phyloP scores from a whole-genome alignment of 2,888 invertebrate genomes.

The Eristalinus aeneus region DNA sequence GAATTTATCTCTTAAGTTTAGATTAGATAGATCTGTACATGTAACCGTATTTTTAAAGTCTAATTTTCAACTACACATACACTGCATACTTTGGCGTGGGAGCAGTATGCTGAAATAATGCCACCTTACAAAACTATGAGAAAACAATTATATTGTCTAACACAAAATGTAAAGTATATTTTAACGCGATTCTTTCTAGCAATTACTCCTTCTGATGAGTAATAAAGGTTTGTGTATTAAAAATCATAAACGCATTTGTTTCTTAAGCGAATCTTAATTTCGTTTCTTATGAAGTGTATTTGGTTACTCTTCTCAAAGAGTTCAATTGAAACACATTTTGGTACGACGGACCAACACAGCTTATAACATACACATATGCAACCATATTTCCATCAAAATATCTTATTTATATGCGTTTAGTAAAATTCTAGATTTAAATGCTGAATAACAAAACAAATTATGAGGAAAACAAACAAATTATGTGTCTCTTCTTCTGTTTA shows the following conservation, averaged over 20 bases:
- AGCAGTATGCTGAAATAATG: too few species aligned
- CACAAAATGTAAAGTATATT: neutral
- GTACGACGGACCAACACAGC: constrained; percentile 6
- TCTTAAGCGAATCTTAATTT: neutral
- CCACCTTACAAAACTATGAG: too few species aligned
- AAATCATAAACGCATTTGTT: neutral
- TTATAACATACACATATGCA: constrained; percentile 5
- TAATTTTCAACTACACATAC: too few species aligned
- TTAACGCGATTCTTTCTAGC: neutral
- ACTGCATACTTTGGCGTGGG: too few species aligned
- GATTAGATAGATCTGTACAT: too few species aligned
- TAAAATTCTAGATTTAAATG: neutral
- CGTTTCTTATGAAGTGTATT: neutral
- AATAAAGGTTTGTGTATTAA: neutral
- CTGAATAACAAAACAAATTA: neutral
- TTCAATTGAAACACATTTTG: neutral
- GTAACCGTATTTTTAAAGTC: too few species aligned
- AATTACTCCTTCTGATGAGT: neutral
- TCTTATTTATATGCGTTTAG: constrained; percentile 4
- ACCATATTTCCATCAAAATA: constrained; percentile 1
- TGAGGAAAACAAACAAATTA: neutral
- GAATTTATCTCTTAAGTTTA: too few species aligned
- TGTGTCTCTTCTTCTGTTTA: constrained; percentile 5
- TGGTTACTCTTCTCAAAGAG: neutral
- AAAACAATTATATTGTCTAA: neutral